These are phyloP conservation scores for Lates calcarifer DNA, from an alignment of 2,113 vertebrate genomes.

Conservation along the genomic window DNA sequence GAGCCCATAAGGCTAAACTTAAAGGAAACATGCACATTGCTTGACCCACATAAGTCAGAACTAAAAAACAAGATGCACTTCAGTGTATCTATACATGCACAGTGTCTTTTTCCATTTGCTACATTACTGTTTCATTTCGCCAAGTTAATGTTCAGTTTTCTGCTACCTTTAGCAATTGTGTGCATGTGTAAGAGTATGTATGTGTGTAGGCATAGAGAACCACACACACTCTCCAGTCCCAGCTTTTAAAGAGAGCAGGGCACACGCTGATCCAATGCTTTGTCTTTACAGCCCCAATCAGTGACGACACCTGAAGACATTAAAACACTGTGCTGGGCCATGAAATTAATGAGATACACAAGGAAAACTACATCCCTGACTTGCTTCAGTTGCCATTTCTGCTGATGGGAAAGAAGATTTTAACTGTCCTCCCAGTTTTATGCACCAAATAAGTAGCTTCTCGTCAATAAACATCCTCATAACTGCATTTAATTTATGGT, in stretches of 20 bases:
- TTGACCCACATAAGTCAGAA: not conserved
- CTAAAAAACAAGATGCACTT: not conserved
- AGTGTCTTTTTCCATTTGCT: not conserved
- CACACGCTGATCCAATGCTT: slow-evolving; percentile 41
- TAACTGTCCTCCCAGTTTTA: slow-evolving; percentile 52
- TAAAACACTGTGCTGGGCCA: slow-evolving; percentile 62
- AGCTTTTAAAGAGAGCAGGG: slow-evolving; percentile 7
- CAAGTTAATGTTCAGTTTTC: not conserved
- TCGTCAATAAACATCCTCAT: slow-evolving; percentile 64
- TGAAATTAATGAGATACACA: slow-evolving; percentile 76
- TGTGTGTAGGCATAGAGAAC: slow-evolving; percentile 9
- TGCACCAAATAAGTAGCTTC: slow-evolving; percentile 60
- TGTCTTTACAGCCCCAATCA: slow-evolving; percentile 75
- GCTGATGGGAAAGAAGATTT: slow-evolving; percentile 14
- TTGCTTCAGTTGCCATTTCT: slow-evolving; percentile 46
- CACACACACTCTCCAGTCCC: not conserved
- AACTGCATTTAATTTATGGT: slow-evolving; percentile 62
- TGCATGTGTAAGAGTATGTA: not conserved
- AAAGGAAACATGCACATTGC: slow-evolving; percentile 1
- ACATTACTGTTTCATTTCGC: not conserved
- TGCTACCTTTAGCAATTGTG: too few species aligned
- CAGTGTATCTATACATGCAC: not conserved
- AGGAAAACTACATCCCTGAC: slow-evolving; percentile 58
- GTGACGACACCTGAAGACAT: slow-evolving; percentile 72
- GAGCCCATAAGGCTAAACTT: slow-evolving; percentile 17